Conservation (phyloP, 2,113 vertebrate species). For the Anhinga rufa region DNA sequence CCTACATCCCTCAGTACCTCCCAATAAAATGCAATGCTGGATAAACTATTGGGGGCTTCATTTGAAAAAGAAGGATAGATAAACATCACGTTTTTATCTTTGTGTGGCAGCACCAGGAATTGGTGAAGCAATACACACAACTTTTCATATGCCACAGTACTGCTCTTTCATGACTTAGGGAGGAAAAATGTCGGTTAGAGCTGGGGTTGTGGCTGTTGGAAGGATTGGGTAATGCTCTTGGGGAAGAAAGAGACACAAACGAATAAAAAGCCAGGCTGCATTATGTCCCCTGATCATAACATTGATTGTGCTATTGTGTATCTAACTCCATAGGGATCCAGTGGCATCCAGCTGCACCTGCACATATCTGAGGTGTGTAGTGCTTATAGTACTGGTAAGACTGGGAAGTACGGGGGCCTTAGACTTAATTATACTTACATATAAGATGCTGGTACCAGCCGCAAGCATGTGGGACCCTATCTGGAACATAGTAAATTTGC, state of each 20-base stretch:
- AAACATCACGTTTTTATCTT: background rate
- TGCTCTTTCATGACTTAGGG: background rate
- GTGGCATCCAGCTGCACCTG: background rate
- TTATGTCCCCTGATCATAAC: background rate
- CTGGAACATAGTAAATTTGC: background rate
- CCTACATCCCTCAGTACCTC: background rate
- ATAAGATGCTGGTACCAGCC: background rate
- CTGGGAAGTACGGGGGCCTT: background rate
- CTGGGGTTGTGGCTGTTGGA: background rate
- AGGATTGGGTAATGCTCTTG: background rate
- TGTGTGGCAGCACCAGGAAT: background rate
- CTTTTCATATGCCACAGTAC: background rate
- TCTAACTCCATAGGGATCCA: background rate
- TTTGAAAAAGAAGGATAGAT: background rate
- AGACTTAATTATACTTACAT: background rate
- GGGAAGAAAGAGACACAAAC: background rate
- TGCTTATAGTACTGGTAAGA: background rate
- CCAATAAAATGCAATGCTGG: background rate
- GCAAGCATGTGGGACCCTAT: background rate
- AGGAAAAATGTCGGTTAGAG: background rate
- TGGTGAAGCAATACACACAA: background rate
- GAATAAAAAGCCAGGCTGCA: background rate
- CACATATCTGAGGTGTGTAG: background rate
- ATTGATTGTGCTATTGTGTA: background rate
- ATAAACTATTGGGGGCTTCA: background rate